Conservation (phyloP, 2,797 vertebrate species). For the Serranus cabrilla region DNA sequence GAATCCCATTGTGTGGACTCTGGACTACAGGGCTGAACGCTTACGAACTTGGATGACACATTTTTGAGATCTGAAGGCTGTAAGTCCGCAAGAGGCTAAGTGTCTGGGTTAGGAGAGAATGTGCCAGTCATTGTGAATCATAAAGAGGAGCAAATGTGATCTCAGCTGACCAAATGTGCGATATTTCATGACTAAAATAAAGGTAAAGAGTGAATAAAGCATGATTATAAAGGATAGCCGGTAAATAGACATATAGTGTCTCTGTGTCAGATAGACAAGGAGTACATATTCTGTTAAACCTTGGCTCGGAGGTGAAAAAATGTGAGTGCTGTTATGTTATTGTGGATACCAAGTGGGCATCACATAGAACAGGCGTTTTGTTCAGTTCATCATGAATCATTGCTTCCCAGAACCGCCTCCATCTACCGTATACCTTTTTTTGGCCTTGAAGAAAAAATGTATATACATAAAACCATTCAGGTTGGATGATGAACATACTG, state of each 20-base stretch:
- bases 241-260: not conserved
- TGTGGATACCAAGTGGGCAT: conserved; percentile 42
- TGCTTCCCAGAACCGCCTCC: conserved; percentile 28
- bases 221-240: not conserved
- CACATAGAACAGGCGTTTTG: conserved; percentile 38
- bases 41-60: conserved; percentile 56
- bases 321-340: conserved; percentile 24
- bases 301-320: conserved; percentile 34
- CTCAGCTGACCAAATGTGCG: conserved; percentile 16
- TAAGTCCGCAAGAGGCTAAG: conserved; percentile 57
- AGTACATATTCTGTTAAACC: conserved; percentile 14
- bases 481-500: conserved; percentile 3
- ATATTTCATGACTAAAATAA: conserved; percentile 33
- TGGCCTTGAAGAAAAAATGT: conserved; percentile 3
- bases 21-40: conserved; percentile 51
- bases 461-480: conserved; percentile 23
- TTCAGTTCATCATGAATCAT: conserved; percentile 53
- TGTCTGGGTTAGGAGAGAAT: conserved; percentile 48
- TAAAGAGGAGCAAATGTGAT: conserved; percentile 43
- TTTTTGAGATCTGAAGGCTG: conserved; percentile 54
- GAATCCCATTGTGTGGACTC: conserved; percentile 61
- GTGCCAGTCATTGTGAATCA: conserved; percentile 60
- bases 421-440: conserved; percentile 25
- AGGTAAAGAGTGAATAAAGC: conserved; percentile 16
- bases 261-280: not conserved